Evolutionary conservation across 2,888 invertebrate species (phyloP).

Genomic region (Lamellibrachia columna): DNA sequence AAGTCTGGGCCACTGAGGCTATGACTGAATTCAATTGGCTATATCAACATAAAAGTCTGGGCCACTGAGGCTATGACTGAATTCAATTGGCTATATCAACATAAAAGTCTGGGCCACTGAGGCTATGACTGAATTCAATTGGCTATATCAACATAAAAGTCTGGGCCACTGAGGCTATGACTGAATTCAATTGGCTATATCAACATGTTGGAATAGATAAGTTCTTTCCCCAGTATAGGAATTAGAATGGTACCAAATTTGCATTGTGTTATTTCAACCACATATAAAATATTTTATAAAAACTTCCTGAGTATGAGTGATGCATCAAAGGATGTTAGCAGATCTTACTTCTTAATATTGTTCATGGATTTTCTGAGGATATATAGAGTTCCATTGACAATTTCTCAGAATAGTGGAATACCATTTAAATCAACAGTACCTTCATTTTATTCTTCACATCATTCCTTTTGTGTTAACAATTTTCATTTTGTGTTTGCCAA

Average conservation of each 20-base stretch:
- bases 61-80: neutral
- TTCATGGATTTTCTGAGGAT: too few species aligned
- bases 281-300: too few species aligned
- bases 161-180: neutral
- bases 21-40: neutral
- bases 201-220: neutral
- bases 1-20: neutral
- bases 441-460: neutral
- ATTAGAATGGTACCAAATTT: too few species aligned
- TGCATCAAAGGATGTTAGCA: too few species aligned
- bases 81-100: neutral
- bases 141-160: neutral
- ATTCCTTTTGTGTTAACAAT: neutral
- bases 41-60: neutral
- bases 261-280: too few species aligned
- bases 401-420: too few species aligned
- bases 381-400: too few species aligned
- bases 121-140: neutral
- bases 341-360: too few species aligned
- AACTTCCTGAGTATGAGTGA: too few species aligned
- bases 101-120: neutral
- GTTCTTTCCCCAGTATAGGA: too few species aligned
- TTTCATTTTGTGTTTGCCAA: neutral
- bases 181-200: neutral
- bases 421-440: neutral